A percentile compares a stretch with the other conserved stretches of the same genome.
phyloP scores from a whole-genome alignment of 2,888 invertebrate species.

The Hydrotaea cyrtoneurina region DNA sequence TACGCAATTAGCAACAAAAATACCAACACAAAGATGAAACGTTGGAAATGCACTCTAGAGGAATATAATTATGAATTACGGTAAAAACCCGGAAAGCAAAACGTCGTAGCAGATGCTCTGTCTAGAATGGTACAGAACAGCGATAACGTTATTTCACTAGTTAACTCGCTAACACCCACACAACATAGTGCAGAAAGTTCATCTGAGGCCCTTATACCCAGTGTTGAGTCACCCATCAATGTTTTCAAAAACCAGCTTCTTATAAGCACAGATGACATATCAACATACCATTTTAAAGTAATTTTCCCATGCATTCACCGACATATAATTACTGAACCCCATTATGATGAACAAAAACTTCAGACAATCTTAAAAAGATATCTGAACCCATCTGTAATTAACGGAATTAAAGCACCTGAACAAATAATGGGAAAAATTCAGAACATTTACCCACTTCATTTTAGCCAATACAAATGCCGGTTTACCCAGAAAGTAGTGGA shows the following conservation, averaged over 20 bases:
- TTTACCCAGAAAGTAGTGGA: slow-evolving; percentile 46
- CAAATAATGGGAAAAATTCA: too few species aligned
- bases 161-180: slow-evolving; percentile 48
- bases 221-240: slow-evolving; percentile 5
- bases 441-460: slow-evolving; percentile 33
- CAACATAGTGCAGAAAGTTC: slow-evolving; percentile 65
- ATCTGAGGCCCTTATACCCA: slow-evolving; percentile 53
- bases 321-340: slow-evolving; percentile 47
- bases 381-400: slow-evolving; percentile 50
- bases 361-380: slow-evolving; percentile 49
- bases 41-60: slow-evolving; percentile 56
- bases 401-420: slow-evolving; percentile 46
- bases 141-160: slow-evolving; percentile 6
- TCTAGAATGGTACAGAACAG: slow-evolving; percentile 48
- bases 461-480: slow-evolving; percentile 11
- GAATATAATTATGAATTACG: slow-evolving; percentile 69
- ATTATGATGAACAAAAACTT: slow-evolving; percentile 19
- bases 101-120: slow-evolving; percentile 71
- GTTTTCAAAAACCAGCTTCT: slow-evolving; percentile 65
- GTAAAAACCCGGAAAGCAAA: slow-evolving; percentile 74
- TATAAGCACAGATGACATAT: slow-evolving; percentile 35
- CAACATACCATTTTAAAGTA: slow-evolving; percentile 51
- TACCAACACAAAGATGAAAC: slow-evolving; percentile 49
- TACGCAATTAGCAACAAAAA: slow-evolving; percentile 61
- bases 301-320: slow-evolving; percentile 58